phyloP scores from a whole-genome alignment of 2,113 vertebrate species.

The Cettia cetti region DNA sequence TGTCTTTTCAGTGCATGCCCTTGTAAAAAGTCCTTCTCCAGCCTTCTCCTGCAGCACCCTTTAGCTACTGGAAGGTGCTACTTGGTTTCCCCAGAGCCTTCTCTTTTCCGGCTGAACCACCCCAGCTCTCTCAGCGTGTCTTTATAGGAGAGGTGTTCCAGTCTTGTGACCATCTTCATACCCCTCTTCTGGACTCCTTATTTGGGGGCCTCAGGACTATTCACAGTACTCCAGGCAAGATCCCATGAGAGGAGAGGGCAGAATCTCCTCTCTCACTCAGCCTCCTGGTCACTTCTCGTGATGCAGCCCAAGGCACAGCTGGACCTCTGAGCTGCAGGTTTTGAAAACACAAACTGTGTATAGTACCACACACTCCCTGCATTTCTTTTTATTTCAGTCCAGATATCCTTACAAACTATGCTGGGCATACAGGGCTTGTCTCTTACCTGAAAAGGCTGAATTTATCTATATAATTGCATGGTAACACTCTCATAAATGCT shows the following conservation, averaged over 20 bases:
- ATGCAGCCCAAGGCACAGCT: neutral
- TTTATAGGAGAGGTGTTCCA: neutral
- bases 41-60: neutral
- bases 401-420: neutral
- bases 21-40: neutral
- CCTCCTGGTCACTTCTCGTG: neutral
- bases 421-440: neutral
- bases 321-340: neutral
- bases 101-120: neutral
- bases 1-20: neutral
- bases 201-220: neutral
- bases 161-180: neutral
- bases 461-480: neutral
- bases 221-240: neutral
- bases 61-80: neutral
- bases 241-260: neutral
- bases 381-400: neutral
- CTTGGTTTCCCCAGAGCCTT: neutral
- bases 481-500: neutral
- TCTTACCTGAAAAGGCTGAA: neutral
- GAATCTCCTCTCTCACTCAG: neutral
- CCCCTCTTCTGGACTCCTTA: neutral
- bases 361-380: neutral
- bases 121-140: neutral
- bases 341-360: neutral